Evolutionary conservation across 2,113 vertebrate genomes (phyloP), one percentile per base, ranked within the genome.

Genomic region (Halcyon senegalensis): DNA sequence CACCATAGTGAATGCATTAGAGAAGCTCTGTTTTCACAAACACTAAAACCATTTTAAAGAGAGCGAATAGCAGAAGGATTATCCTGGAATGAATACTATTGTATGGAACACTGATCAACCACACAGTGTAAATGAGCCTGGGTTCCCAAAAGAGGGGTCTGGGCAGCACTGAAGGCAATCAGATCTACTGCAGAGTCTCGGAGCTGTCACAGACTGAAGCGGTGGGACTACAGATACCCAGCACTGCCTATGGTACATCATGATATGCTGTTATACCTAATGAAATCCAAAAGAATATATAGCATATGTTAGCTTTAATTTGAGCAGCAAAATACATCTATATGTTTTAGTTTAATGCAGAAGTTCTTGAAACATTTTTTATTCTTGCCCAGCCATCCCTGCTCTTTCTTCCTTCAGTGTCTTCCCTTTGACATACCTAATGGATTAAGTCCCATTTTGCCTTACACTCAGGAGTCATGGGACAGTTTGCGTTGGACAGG

Each of bases 1-100:
- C 4, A 2, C 5, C 48, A 16, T 3, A 2, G 7, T 11, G 37
- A 84, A 62, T 1, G 6, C 18, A 33, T 31, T 8, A 30, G 17
- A 87, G 20, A 2, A 84, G 50, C 41, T 84, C 27, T 8, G 3
- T 33, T 73, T 53, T 41, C 56, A 60, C 35, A 37, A 82, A 75
- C 51, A 35, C 33, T 17, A 73, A 72, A 86, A 58, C 7, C 55
- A 53, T 11, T 53, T 86, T n/a, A 41, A 76, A 51, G 21, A 41
- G 13, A 66, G 20, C 7, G 14, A 75, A 7, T 14, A 63, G 14
- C 43, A 53, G 1, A 11, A 66, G n/a, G 12, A 25, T 25, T 58
- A 63, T 18, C 10, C 13, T 31, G 25, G 24, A 77, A 89, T n/a
- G 28, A 84, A 82, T 3, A 39, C 3, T 28, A 5, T 9, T 50